A percentile compares a stretch with the other conserved stretches of the same genome.
These are phyloP conservation scores for Julus scanicus DNA, from an alignment of 2,888 invertebrate species.

Conservation along the genomic window DNA sequence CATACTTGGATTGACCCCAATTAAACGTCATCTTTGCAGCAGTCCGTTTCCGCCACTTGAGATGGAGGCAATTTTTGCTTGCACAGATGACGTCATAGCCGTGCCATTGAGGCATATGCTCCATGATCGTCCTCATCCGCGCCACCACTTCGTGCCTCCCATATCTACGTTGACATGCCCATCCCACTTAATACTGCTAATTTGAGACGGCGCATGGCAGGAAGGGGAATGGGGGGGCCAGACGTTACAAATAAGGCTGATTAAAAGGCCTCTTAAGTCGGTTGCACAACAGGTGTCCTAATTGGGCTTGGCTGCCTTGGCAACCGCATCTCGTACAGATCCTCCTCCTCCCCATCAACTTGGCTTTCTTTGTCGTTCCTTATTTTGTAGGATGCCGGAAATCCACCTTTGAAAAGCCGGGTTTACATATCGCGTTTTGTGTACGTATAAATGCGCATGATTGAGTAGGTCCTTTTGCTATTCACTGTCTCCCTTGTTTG, in stretches of 20 bases:
- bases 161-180: neutral
- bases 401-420: constrained; percentile 40
- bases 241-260: constrained; percentile 51
- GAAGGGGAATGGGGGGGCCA: neutral
- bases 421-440: constrained; percentile 48
- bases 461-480: constrained; percentile 47
- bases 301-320: constrained; percentile 44
- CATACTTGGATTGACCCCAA: no score
- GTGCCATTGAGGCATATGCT: neutral
- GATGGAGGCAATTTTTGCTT: neutral
- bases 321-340: constrained; percentile 42
- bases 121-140: neutral
- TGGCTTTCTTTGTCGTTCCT: constrained; percentile 41
- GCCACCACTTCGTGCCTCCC: neutral
- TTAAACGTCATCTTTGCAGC: neutral
- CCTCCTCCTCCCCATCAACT: constrained; percentile 48
- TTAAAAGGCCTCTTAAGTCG: constrained; percentile 27
- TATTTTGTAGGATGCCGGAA: constrained; percentile 41
- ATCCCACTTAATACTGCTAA: constrained; percentile 36
- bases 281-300: constrained; percentile 51
- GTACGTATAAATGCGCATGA: constrained; percentile 37
- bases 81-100: neutral
- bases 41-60: neutral
- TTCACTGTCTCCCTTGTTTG: constrained; percentile 14
- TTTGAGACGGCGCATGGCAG: neutral